Evolutionary conservation across 1,140 invertebrate species (phyloP).

Genomic region (Drosophila setifemur): DNA sequence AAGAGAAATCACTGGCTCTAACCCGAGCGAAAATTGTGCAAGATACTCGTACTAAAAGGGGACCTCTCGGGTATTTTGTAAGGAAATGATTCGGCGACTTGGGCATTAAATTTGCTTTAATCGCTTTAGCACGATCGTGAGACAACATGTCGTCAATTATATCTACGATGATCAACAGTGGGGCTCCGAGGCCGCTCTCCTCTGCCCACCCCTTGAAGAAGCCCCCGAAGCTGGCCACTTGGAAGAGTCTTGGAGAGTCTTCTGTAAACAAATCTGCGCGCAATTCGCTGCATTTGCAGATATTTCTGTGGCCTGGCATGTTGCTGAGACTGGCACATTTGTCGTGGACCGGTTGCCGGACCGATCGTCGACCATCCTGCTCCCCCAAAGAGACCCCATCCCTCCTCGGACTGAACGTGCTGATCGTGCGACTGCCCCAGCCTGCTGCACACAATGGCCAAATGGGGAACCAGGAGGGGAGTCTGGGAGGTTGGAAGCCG

Average conservation of each 20-base stretch:
- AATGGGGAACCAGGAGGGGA: too few relatives aligned
- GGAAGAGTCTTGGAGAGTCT: constrained; percentile 35
- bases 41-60: background rate
- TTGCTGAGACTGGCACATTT: constrained; percentile 76
- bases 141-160: constrained; percentile 82
- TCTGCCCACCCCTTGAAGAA: background rate
- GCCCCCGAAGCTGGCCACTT: background rate
- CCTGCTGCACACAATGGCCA: constrained; percentile 38
- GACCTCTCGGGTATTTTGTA: constrained; percentile 11
- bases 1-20: background rate
- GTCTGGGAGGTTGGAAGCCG: constrained; percentile 4
- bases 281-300: constrained; percentile 74
- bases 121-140: constrained; percentile 81
- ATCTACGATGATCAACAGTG: constrained; percentile 75
- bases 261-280: constrained; percentile 77
- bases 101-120: constrained; percentile 77
- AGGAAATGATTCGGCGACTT: background rate
- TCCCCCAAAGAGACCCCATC: constrained; percentile 5
- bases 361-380: constrained; percentile 20
- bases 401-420: constrained; percentile 60
- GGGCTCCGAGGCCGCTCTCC: background rate
- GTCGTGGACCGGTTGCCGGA: constrained; percentile 54
- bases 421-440: constrained; percentile 69
- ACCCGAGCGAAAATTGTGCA: background rate
- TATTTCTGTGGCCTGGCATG: constrained; percentile 50